Evolutionary conservation across 2,797 vertebrate genomes (phyloP), one percentile per base, ranked within the genome.

Genomic region (Gambelia wislizenii): DNA sequence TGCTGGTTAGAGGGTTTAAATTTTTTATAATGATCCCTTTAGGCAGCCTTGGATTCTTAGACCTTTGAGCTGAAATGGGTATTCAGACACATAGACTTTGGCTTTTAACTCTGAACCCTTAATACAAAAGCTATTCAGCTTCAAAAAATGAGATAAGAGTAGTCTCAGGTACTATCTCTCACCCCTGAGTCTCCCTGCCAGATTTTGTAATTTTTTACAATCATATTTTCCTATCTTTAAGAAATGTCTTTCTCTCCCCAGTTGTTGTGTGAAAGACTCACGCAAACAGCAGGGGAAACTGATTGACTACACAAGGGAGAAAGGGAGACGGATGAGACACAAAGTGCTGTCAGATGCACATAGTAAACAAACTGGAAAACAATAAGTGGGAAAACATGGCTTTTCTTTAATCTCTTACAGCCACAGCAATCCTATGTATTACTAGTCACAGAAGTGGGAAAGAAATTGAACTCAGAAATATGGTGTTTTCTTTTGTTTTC

Each of bases 141-240:
- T 91, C 59, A 85, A 87, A 88, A 86, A 82, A 67, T 69, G 61
- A 85, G 77, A 81, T 85, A 77, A 39, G 61, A 91, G 78, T 33
- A 82, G 70, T 83, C 42, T 36, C 87, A 75, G 70, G 59, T 70
- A 82, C 30, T 69, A 5, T 36, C 59, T 75, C 83, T 88, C 84
- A 81, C 77, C 86, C 77, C 59, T 76, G 77, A 85, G 61, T 75
- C 86, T 20, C 79, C 22, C 85, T 87, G 89, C 90, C 86, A 91
- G 78, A 81, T 82, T 88, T 85, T 91, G 69, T 88, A 85, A 76
- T 70, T 91, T 89, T 85, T 88, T 76, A 86, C 89, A 88, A 85
- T 82, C 90, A 76, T 77, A 69, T 82, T 87, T 88, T 82, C 77
- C 90, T 69, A 85, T 61, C 49, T 91, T 82, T 88, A 82, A 88